Evolutionary conservation across 2,797 vertebrate species (phyloP), one percentile per base, ranked within the genome.

Genomic region (Tinamus major): DNA sequence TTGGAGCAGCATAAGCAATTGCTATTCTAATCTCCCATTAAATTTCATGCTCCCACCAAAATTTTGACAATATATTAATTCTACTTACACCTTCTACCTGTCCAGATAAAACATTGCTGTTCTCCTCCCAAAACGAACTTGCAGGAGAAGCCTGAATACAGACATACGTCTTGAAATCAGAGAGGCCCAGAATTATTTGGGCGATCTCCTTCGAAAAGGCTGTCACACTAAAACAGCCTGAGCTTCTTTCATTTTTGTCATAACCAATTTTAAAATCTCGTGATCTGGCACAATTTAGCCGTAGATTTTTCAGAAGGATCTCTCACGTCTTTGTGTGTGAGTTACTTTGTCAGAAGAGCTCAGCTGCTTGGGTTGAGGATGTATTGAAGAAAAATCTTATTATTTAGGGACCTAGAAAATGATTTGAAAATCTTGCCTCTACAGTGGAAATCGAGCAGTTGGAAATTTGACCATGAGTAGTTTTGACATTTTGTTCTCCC

Each of bases 341-440:
- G 5, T 13, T 9, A 35, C 0, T 1, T 27, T 85, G 46, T 72
- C 21, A 78, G 51, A 44, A 21, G 15, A 44, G 17, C 10, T 72
- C 69, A 85, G 3, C 21, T 0, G 0, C 49, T 70, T 70, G 23
- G 2, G 6, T 10, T 72, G 59, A 63, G 39, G 29, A 27, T 33
- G 33, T 44, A 18, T 58, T 55, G 31, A 37, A 56, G 51, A 20
- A 75, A 35, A 14, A 90, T 8, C 10, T n/a, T 2, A 0, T 78
- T 65, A 87, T 81, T 79, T 67, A 77, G 31, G 79, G 27, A 76
- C 35, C 13, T 83, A 92, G 48, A 74, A 93, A 85, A 85, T 46
- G 8, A 70, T 92, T 79, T 49, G 29, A 88, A 70, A 81, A 59
- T 84, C 44, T 89, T 61, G 21, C 46, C 83, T 91, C 51, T 84